phyloP scores from a whole-genome alignment of 2,888 invertebrate species.

The Caenorhabditis japonica region DNA sequence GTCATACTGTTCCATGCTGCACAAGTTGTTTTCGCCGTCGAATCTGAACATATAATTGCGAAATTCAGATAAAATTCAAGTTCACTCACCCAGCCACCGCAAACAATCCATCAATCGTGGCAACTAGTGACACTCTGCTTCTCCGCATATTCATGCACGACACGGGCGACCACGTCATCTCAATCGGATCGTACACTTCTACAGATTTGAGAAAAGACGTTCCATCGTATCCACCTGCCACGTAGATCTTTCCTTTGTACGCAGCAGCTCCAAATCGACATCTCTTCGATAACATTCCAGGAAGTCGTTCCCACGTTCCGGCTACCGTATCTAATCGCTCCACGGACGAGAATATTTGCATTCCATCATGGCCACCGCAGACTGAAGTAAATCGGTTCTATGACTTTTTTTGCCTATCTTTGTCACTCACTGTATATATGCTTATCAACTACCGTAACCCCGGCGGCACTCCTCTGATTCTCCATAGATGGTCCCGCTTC shows the following conservation, averaged over 20 bases:
- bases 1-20: conserved; percentile 87
- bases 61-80: neutral
- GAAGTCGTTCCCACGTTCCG: conserved; percentile 80
- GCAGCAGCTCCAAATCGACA: conserved; percentile 88
- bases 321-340: conserved; percentile 86
- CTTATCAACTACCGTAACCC: conserved; percentile 78
- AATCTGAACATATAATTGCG: conserved; percentile 55
- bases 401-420: neutral
- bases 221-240: conserved; percentile 88
- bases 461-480: conserved; percentile 79
- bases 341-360: conserved; percentile 83
- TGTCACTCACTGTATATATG: conserved; percentile 77
- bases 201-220: conserved; percentile 87
- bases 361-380: conserved; percentile 89
- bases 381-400: conserved; percentile 51
- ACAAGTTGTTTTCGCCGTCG: conserved; percentile 85
- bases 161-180: conserved; percentile 83
- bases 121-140: conserved; percentile 67
- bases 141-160: conserved; percentile 86
- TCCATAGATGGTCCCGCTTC: conserved; percentile 78
- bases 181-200: conserved; percentile 80
- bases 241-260: conserved; percentile 87
- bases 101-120: conserved; percentile 65
- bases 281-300: conserved; percentile 86
- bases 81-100: conserved; percentile 71